Evolutionary conservation across 1,140 invertebrate species (phyloP), one percentile per base, ranked within the genome.

Genomic region (Pomacea maculata): DNA sequence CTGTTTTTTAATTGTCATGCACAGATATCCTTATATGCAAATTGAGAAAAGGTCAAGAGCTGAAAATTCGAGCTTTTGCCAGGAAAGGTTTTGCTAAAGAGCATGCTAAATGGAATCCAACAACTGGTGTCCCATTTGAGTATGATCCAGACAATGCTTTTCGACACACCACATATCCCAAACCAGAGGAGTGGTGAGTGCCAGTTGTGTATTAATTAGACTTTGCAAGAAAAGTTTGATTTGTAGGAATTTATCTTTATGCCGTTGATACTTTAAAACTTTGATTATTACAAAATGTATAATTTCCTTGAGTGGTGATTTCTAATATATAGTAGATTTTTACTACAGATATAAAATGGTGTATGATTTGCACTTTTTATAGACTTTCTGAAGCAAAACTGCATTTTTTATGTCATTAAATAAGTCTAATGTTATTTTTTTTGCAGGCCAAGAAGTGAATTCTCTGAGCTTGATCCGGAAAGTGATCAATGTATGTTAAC

Each of bases 101-200:
- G 90, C 99, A 99, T 93, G 98, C 99, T 2, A 99, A 99, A 92
- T 99, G 98, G 98, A 99, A 99, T 93, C 98, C 98, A 19, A 99
- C 98, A 3, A 96, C 96, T 84, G 97, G 97, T 80, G 98, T 99
- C 19, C 95, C 95, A 65, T 99, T 99, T 92, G 98, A 99, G 92
- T 99, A 99, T 93, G 99, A 99, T 93, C 99, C 99, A 9, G 99
- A 99, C 90, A 99, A 99, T 93, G 93, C 95, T 1, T 95, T 99
- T 93, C 93, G 97, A 76, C 99, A 99, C 88, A 99, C 98, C 1
- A 93, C 98, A 5, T 99, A 95, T 86, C 97, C 98, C 0, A 99
- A 98, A 92, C 97, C 99, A 68, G 98, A 99, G 90, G 98, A 99
- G 92, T 99, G 98, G 98, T 93, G 79, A 83, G 86, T 85, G 14